These are phyloP conservation scores for Anastrepha obliqua DNA, from an alignment of 1,140 invertebrate genomes.

Conservation along the genomic window DNA sequence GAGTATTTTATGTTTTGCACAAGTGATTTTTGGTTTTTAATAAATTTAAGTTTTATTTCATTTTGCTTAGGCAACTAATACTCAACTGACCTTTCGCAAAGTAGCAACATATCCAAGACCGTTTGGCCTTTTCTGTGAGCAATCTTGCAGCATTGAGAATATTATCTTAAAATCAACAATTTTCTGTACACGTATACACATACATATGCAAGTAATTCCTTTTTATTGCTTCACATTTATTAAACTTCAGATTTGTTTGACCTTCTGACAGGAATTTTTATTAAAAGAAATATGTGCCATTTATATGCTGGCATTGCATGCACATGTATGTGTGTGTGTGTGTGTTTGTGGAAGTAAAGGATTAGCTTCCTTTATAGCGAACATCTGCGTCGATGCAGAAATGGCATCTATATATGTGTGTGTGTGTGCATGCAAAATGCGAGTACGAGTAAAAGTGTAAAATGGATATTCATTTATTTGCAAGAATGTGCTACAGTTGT, in stretches of 20 bases:
- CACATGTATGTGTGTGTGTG: not conserved
- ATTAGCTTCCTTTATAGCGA: not conserved
- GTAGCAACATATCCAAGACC: too few species aligned
- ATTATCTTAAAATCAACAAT: not conserved
- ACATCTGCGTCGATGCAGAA: not conserved
- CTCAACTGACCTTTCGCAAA: too few species aligned
- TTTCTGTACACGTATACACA: not conserved
- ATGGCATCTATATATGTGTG: not conserved
- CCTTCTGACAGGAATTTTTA: not conserved
- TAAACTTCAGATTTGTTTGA: not conserved
- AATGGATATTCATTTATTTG: conserved; percentile 22
- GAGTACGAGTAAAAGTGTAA: not conserved
- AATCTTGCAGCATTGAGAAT: not conserved
- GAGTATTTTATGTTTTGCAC: too few species aligned
- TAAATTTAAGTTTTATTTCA: too few species aligned
- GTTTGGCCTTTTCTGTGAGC: not conserved
- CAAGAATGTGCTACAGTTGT: not conserved
- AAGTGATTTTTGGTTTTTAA: too few species aligned
- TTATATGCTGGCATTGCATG: not conserved
- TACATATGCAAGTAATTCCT: not conserved
- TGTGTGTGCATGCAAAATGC: not conserved
- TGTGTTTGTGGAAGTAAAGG: not conserved
- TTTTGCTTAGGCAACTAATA: too few species aligned
- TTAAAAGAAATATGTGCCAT: not conserved
- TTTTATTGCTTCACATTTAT: not conserved